Conservation (phyloP, 2,113 vertebrate genomes). For the Hepsetus odoe region DNA sequence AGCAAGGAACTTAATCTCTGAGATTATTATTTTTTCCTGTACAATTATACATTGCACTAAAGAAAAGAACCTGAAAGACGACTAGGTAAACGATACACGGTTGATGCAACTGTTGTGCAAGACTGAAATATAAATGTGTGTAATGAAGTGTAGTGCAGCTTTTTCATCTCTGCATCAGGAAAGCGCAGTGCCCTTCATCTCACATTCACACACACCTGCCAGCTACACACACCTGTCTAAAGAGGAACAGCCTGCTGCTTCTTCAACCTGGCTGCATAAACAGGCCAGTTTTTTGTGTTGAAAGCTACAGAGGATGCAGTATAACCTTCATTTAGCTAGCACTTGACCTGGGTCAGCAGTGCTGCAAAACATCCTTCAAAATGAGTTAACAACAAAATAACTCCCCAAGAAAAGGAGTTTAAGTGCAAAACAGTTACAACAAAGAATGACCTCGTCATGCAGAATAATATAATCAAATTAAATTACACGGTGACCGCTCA, state of each 20-base stretch:
- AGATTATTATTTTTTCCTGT: too few species aligned
- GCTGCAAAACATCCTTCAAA: neutral
- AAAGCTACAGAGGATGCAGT: constrained; percentile 2
- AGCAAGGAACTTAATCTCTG: neutral
- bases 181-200: constrained; percentile 25
- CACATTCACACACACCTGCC: constrained; percentile 13
- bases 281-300: neutral
- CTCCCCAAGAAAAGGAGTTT: neutral
- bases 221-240: constrained; percentile 10
- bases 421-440: neutral
- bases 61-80: too few species aligned
- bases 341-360: neutral
- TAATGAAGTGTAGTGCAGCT: constrained; percentile 57
- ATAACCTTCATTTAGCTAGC: constrained; percentile 14
- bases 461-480: too few species aligned
- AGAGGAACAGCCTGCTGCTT: neutral
- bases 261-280: neutral
- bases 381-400: neutral
- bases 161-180: constrained; percentile 13
- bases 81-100: too few species aligned
- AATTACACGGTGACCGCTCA: too few species aligned
- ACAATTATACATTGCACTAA: too few species aligned
- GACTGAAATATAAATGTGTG: neutral
- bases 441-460: neutral
- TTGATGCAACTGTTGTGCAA: too few species aligned